Evolutionary conservation across 2,113 vertebrate genomes (phyloP).

Genomic region (Clarias magur): DNA sequence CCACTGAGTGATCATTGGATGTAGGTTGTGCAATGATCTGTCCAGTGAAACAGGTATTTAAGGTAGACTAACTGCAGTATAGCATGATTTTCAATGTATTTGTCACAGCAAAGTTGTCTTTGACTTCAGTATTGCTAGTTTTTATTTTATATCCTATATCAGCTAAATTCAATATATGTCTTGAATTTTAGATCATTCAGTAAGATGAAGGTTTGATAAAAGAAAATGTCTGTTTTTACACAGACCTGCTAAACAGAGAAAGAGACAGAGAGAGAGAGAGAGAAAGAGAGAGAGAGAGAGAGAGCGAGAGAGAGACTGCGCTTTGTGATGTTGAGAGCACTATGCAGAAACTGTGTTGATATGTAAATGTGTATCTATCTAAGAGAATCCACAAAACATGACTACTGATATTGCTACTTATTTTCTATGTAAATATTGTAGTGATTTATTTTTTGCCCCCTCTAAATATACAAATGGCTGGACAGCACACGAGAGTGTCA

Average conservation of each 20-base stretch:
- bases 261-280: background rate
- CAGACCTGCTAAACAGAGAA: conserved; percentile 24
- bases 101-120: conserved; percentile 26
- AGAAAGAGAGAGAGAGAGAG: conserved; percentile 9
- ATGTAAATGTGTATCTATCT: conserved; percentile 60
- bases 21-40: conserved; percentile 7
- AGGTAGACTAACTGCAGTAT: conserved; percentile 60
- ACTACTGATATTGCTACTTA: conserved; percentile 50
- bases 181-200: conserved; percentile 4
- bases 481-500: conserved; percentile 49
- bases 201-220: background rate
- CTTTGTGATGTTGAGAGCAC: conserved; percentile 55
- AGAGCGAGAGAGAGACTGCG: conserved; percentile 1
- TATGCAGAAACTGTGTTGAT: conserved; percentile 61
- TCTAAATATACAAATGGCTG: conserved; percentile 54
- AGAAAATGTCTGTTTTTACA: conserved; percentile 28
- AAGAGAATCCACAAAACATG: conserved; percentile 50
- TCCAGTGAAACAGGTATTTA: conserved; percentile 19
- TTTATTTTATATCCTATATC: conserved; percentile 42
- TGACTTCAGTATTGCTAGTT: conserved; percentile 30
- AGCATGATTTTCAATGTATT: conserved; percentile 56
- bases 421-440: conserved; percentile 65
- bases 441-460: conserved; percentile 52
- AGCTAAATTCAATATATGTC: conserved; percentile 30
- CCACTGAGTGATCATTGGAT: conserved; percentile 13